Conservation (phyloP, 2,113 vertebrate genomes). For the Gopherus flavomarginatus region DNA sequence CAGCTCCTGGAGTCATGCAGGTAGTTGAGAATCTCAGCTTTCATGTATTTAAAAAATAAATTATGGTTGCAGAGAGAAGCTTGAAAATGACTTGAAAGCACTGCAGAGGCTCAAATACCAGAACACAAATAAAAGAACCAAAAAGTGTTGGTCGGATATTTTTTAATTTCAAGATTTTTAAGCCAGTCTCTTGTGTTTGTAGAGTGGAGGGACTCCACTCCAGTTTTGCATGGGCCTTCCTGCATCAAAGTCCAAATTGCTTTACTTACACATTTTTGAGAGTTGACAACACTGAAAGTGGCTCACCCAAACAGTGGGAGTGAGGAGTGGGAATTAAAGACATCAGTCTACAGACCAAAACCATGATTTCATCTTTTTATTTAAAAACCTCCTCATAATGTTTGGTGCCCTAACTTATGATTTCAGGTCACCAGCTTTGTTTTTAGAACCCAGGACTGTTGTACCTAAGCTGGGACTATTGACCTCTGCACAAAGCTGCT, state of each 20-base stretch:
- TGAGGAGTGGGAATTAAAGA: not conserved
- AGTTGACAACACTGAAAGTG: not conserved
- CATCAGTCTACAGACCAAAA: not conserved
- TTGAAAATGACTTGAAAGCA: no score
- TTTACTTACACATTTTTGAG: not conserved
- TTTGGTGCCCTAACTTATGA: not conserved
- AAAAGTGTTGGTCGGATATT: no score
- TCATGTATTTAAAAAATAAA: no score
- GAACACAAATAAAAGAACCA: no score
- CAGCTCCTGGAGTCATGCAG: no score
- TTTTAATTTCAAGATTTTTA: no score
- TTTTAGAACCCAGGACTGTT: not conserved
- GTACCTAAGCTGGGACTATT: not conserved
- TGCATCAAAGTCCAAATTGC: not conserved
- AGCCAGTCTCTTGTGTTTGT: not conserved
- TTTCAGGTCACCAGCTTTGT: not conserved
- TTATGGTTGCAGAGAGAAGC: no score
- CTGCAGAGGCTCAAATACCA: no score
- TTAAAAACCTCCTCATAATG: not conserved
- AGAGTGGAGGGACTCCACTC: not conserved
- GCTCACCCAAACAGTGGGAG: fast-evolving
- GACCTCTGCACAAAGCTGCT: not conserved
- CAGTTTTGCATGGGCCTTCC: not conserved
- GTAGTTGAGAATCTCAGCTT: no score
- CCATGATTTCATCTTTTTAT: not conserved